Evolutionary conservation across 2,797 vertebrate species (phyloP).

Genomic region (Xyrichtys novacula): DNA sequence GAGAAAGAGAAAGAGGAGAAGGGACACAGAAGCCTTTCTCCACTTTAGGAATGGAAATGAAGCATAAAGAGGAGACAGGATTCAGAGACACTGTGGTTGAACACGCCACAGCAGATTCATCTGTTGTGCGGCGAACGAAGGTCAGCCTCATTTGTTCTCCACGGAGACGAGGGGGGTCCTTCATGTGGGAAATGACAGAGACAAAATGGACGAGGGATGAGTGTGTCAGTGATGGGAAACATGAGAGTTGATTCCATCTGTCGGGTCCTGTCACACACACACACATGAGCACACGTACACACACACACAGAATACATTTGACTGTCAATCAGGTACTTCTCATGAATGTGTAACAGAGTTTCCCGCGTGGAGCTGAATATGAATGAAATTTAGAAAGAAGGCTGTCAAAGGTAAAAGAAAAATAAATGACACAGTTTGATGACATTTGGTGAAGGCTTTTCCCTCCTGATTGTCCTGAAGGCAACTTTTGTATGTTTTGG

Average conservation of each 20-base stretch:
- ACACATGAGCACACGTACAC: neutral
- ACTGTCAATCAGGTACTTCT: slow-evolving; percentile 59
- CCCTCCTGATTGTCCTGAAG: slow-evolving; percentile 5
- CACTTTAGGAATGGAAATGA: slow-evolving; percentile 48
- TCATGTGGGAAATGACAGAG: slow-evolving; percentile 42
- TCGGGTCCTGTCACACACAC: slow-evolving; percentile 28
- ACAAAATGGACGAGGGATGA: slow-evolving; percentile 56
- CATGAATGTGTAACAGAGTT: slow-evolving; percentile 61
- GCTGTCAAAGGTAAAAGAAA: slow-evolving; percentile 17
- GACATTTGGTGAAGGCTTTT: slow-evolving; percentile 14
- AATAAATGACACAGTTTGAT: slow-evolving; percentile 27
- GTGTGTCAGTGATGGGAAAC: slow-evolving; percentile 35
- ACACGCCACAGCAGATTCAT: slow-evolving; percentile 31
- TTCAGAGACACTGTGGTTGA: slow-evolving; percentile 33
- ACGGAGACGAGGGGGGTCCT: slow-evolving; percentile 52
- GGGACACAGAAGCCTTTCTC: slow-evolving; percentile 14
- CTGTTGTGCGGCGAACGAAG: slow-evolving; percentile 46
- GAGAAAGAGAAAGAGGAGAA: slow-evolving; percentile 34
- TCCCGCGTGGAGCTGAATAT: slow-evolving; percentile 4
- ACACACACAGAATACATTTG: slow-evolving; percentile 49
- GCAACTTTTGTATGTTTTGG: slow-evolving; percentile 2
- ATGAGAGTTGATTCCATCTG: slow-evolving; percentile 58
- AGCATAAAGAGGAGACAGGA: slow-evolving; percentile 28
- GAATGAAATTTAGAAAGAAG: slow-evolving; percentile 9
- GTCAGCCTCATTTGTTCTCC: slow-evolving; percentile 66